These are phyloP conservation scores for Drosophila truncata DNA, from an alignment of 1,140 invertebrate genomes.

Conservation along the genomic window DNA sequence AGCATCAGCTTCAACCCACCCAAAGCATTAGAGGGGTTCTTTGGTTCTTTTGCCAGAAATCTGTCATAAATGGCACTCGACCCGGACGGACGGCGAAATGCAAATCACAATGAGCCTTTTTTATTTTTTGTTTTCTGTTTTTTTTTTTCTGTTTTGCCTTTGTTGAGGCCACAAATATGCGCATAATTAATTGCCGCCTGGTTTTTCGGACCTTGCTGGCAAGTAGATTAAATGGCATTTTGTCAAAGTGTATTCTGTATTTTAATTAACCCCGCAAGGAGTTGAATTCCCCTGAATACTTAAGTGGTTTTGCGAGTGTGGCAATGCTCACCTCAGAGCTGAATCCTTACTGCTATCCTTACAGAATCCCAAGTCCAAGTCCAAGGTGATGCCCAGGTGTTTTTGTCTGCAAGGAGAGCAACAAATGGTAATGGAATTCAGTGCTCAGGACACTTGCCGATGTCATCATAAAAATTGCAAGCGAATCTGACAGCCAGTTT, in stretches of 20 bases:
- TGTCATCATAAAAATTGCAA: conserved; percentile 29
- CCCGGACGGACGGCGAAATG: conserved; percentile 46
- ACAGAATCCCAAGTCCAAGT: conserved; percentile 7
- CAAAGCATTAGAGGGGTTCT: background rate
- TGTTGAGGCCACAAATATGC: conserved; percentile 73
- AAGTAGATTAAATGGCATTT: conserved; percentile 82
- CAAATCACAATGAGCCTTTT: conserved; percentile 78
- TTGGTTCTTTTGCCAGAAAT: conserved; percentile 31
- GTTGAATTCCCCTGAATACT: conserved; percentile 30
- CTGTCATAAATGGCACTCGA: conserved; percentile 72
- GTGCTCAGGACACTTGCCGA: conserved; percentile 16
- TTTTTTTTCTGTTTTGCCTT: background rate
- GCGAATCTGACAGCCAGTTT: conserved; percentile 37
- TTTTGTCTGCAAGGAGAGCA: conserved; percentile 43
- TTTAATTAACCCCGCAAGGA: conserved; percentile 69
- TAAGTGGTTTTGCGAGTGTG: conserved; percentile 16
- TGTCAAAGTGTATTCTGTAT: conserved; percentile 72
- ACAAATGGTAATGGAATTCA: conserved; percentile 25
- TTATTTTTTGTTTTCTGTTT: background rate
- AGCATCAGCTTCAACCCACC: too few relatives aligned
- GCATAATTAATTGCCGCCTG: conserved; percentile 72
- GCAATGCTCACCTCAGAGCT: conserved; percentile 4
- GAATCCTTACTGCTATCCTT: background rate
- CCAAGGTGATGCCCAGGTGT: conserved; percentile 50
- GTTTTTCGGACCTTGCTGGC: conserved; percentile 16